Percentiles rank a stretch among this genome's conserved stretches.
phyloP scores from a whole-genome alignment of 53 echinoderm and acorn worm species.

The Echinarachnius parma region DNA sequence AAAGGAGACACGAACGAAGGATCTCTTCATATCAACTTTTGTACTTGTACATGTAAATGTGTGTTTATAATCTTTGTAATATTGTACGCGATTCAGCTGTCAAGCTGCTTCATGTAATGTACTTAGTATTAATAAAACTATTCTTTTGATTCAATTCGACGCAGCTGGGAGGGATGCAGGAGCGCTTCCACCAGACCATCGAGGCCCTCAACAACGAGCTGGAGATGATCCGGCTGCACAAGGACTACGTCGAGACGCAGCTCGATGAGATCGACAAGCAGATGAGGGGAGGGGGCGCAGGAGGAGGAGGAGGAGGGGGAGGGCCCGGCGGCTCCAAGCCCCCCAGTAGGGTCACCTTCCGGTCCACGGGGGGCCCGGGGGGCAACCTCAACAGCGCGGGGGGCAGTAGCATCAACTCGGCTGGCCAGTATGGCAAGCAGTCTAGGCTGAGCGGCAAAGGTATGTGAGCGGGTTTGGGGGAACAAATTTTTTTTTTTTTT shows the following conservation, averaged over 20 bases:
- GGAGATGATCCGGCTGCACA: conserved; percentile 85
- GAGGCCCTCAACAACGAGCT: conserved; percentile 78
- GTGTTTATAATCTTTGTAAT: no score
- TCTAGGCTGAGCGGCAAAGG: conserved; percentile 72
- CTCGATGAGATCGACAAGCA: conserved; percentile 74
- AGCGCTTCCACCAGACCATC: conserved; percentile 87
- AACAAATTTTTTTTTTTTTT: no score
- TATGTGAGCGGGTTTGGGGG: conserved; percentile 3
- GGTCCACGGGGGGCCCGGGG: conserved; percentile 17
- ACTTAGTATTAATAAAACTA: no score
- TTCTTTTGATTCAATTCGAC: no score
- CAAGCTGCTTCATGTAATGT: no score
- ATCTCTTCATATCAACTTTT: no score
- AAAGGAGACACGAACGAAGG: no score
- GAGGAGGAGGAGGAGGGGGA: no score
- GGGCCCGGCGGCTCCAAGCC: no score
- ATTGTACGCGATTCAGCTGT: no score
- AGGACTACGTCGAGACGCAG: conserved; percentile 74
- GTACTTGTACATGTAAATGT: no score
- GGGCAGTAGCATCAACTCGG: conserved; percentile 46
- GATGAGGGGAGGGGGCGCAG: conserved; percentile 8
- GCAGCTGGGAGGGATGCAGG: conserved; percentile 76
- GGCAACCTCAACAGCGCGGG: conserved; percentile 19
- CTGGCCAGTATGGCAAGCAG: conserved; percentile 51
- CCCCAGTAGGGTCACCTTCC: conserved; percentile 49